Percentiles rank a stretch among this genome's conserved stretches.
Conservation (phyloP, 1,140 invertebrate species). For the Ptiloglossa arizonensis region DNA sequence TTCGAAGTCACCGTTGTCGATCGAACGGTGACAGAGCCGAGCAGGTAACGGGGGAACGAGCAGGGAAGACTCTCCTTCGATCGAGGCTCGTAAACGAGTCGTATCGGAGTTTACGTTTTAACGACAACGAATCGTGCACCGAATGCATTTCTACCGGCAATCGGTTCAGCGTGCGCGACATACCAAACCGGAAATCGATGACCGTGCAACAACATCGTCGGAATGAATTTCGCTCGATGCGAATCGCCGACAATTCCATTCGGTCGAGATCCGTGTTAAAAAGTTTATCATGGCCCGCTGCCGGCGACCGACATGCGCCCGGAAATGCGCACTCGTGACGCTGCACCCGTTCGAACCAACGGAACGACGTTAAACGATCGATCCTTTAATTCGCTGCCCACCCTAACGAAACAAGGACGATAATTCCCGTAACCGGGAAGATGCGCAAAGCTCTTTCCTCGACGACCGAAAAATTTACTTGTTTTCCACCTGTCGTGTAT, state of each 20-base stretch:
- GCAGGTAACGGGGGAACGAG: neutral
- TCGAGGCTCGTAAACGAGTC: constrained; percentile 58
- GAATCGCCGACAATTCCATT: constrained; percentile 1
- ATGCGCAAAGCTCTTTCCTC: no score
- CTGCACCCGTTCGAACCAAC: constrained; percentile 26
- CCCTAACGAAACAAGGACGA: no score
- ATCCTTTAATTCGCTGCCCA: neutral
- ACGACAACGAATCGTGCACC: constrained; percentile 63
- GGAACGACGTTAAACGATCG: constrained; percentile 35
- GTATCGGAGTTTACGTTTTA: constrained; percentile 69
- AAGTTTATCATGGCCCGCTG: constrained; percentile 33
- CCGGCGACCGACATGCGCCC: constrained; percentile 1
- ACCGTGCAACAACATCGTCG: constrained; percentile 32
- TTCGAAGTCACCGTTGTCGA: neutral
- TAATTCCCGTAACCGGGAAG: no score
- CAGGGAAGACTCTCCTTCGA: constrained; percentile 38
- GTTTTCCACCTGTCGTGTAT: no score
- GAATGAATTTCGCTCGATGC: constrained; percentile 38
- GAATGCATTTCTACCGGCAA: constrained; percentile 63
- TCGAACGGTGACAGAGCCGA: neutral
- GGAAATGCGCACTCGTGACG: constrained; percentile 30
- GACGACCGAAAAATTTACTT: no score
- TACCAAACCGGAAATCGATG: constrained; percentile 62
- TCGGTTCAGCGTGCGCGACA: constrained; percentile 42
- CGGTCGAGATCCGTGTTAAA: constrained; percentile 34